Evolutionary conservation across 64 coral and sea anemone genomes (phyloP).

Genomic region (Stylophora pistillata): DNA sequence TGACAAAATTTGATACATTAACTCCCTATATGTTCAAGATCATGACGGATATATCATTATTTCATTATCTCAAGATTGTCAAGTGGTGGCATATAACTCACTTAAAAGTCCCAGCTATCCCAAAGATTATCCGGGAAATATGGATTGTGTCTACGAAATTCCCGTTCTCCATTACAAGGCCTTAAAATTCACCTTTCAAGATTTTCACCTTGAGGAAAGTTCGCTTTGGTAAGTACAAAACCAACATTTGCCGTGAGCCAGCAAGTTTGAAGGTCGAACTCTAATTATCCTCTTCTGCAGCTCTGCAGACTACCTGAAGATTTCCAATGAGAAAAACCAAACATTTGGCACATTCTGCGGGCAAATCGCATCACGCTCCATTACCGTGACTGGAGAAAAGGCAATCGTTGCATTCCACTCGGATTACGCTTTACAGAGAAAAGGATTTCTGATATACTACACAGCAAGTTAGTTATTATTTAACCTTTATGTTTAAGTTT

Average conservation of each 20-base stretch:
- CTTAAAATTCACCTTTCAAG: neutral
- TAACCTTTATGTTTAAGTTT: no score
- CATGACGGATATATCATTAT: neutral
- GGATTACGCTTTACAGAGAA: neutral
- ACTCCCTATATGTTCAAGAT: neutral
- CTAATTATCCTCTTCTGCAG: neutral
- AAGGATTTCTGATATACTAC: neutral
- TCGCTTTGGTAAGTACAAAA: neutral
- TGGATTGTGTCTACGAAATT: neutral
- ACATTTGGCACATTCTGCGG: constrained; percentile 5
- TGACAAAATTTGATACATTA: neutral
- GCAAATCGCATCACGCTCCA: no score
- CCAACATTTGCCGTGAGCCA: neutral
- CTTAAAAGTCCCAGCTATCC: neutral
- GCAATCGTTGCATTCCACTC: constrained; percentile 6
- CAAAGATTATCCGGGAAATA: neutral
- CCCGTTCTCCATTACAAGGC: neutral
- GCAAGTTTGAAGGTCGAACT: neutral
- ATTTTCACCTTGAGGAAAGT: neutral
- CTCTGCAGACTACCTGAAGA: neutral
- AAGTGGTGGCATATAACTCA: neutral
- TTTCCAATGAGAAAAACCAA: neutral
- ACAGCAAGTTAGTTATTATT: neutral
- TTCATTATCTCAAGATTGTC: neutral
- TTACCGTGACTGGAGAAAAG: neutral